Conservation (phyloP, 1,140 invertebrate species). For the Babylonia areolata region DNA sequence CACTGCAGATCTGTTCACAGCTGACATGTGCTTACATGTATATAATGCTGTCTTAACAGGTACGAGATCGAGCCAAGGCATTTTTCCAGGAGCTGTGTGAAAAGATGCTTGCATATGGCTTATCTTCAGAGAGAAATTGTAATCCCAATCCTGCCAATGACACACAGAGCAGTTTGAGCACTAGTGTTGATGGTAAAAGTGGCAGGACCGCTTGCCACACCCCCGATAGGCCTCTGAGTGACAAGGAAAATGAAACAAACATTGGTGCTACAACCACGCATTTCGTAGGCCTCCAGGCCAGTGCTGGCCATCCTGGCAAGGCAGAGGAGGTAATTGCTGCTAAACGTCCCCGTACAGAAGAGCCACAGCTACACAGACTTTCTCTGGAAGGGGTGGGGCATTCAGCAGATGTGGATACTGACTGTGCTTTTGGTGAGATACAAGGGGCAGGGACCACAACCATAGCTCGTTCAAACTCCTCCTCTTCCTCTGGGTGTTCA, state of each 20-base stretch:
- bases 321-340: neutral
- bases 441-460: neutral
- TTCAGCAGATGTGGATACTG: neutral
- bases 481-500: conserved; percentile 30
- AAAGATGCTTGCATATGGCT: conserved; percentile 41
- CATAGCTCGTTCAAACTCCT: conserved; percentile 33
- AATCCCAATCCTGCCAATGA: conserved; percentile 58
- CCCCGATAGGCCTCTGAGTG: neutral
- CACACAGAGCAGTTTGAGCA: conserved; percentile 36
- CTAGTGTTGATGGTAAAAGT: conserved; percentile 30
- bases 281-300: neutral
- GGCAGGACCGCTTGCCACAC: neutral
- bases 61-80: conserved; percentile 67
- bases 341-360: conserved; percentile 23
- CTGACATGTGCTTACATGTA: too few relatives aligned
- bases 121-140: conserved; percentile 50
- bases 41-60: conserved; percentile 48
- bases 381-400: conserved; percentile 4
- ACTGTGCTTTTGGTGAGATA: neutral
- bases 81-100: conserved; percentile 75
- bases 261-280: conserved; percentile 1
- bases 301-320: neutral
- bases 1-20: too few relatives aligned
- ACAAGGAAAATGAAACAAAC: neutral
- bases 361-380: conserved; percentile 20